Percentiles rank a stretch among this genome's conserved stretches.
Evolutionary conservation across 2,113 vertebrate species (phyloP).

Genomic region (Eurypyga helias): DNA sequence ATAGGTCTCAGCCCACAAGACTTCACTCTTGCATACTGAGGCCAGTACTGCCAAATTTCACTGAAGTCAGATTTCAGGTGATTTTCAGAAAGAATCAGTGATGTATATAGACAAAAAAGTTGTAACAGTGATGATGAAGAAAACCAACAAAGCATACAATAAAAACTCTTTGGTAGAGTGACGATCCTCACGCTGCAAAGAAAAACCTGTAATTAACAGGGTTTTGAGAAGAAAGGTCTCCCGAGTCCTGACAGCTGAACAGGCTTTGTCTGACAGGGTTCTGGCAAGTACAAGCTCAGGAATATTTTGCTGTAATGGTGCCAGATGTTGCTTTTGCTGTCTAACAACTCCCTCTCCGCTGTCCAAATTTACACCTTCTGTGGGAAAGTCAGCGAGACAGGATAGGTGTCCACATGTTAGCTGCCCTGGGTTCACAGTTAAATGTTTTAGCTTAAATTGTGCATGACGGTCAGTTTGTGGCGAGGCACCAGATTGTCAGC

Average conservation of each 20-base stretch:
- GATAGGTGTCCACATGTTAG: not conserved
- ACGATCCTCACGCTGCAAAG: not conserved
- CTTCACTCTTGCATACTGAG: not conserved
- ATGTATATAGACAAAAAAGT: not conserved
- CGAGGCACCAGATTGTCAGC: not conserved
- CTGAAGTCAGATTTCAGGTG: not conserved
- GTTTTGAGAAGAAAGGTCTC: not conserved
- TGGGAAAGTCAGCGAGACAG: not conserved
- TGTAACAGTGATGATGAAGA: not conserved
- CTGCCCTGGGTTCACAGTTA: not conserved
- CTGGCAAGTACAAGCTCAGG: not conserved
- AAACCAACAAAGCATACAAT: too few relatives aligned
- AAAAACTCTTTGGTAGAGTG: not conserved
- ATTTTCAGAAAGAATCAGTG: not conserved
- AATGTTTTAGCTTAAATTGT: not conserved
- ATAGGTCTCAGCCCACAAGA: not conserved
- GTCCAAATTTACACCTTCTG: not conserved
- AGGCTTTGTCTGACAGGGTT: not conserved
- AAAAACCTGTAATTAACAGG: not conserved
- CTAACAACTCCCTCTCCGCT: not conserved
- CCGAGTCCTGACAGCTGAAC: not conserved
- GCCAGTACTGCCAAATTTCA: not conserved
- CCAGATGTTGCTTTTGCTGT: not conserved
- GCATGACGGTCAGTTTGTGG: not conserved
- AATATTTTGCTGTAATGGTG: not conserved